Evolutionary conservation across 2,113 vertebrate species (phyloP).

Genomic region (Polypterus senegalus): DNA sequence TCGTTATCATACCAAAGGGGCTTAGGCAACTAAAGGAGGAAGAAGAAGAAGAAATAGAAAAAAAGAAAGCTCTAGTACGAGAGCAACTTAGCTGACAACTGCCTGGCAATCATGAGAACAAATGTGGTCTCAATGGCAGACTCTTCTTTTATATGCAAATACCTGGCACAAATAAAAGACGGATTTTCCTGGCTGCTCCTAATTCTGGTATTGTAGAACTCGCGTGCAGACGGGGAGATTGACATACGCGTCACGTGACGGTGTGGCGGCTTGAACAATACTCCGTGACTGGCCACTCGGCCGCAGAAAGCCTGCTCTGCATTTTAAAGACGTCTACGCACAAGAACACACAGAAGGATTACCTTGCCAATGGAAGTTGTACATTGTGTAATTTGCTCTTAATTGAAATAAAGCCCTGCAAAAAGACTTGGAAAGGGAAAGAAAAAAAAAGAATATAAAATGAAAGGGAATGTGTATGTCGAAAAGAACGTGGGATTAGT

Average conservation of each 20-base stretch:
- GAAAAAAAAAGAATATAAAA: conserved; percentile 5
- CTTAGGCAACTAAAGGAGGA: conserved; percentile 35
- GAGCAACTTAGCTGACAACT: conserved; percentile 49
- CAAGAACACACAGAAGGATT: conserved; percentile 54
- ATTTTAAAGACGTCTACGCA: conserved; percentile 27
- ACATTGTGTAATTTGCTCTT: conserved; percentile 62
- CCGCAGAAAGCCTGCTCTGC: conserved; percentile 30
- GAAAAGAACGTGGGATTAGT: too few species aligned
- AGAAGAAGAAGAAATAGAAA: too few species aligned
- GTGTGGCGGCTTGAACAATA: conserved; percentile 47
- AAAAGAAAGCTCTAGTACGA: conserved; percentile 40
- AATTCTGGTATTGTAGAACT: conserved; percentile 65
- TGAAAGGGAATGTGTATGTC: conserved; percentile 13
- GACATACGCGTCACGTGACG: conserved; percentile 66
- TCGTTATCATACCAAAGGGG: conserved; percentile 64
- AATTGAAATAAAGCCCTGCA: conserved; percentile 54
- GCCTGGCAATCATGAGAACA: conserved; percentile 60
- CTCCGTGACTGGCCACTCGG: conserved; percentile 29
- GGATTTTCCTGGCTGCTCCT: conserved; percentile 40
- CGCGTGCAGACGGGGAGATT: conserved; percentile 62
- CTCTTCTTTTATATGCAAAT: conserved; percentile 61
- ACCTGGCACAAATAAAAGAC: conserved; percentile 33
- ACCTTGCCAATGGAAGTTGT: conserved; percentile 51
- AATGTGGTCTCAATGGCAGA: conserved; percentile 52
- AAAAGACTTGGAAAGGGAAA: conserved; percentile 7